Conservation (phyloP, 2,113 vertebrate species). For the Tonatia bakeri region DNA sequence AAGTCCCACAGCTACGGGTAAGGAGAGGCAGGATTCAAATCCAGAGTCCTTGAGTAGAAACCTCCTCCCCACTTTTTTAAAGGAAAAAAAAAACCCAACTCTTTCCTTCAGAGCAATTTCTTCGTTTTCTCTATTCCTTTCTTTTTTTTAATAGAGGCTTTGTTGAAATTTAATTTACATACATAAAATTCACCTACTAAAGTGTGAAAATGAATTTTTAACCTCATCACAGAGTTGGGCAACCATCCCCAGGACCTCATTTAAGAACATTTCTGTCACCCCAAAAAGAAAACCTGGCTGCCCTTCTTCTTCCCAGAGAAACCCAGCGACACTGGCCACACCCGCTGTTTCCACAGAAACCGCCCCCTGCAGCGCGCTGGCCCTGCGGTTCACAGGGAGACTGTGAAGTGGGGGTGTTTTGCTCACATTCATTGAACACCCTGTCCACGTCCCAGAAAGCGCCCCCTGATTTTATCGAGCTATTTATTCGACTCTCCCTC, state of each 20-base stretch:
- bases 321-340: neutral
- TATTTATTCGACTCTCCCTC: neutral
- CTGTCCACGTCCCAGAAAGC: neutral
- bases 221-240: neutral
- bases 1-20: neutral
- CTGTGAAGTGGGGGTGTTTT: accelerated
- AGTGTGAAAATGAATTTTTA: neutral
- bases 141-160: neutral
- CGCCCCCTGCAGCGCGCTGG: neutral
- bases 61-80: neutral
- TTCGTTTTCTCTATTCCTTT: neutral
- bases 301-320: neutral
- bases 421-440: neutral
- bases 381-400: accelerated
- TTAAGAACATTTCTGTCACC: neutral
- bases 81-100: neutral
- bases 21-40: neutral
- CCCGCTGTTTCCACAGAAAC: neutral
- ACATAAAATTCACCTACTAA: neutral
- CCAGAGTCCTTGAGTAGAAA: neutral
- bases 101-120: neutral
- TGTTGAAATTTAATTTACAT: neutral
- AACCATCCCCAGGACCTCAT: neutral
- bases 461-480: neutral
- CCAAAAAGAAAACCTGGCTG: neutral